These are phyloP conservation scores for Acrossocheilus wenchowensis DNA, from an alignment of 2,797 vertebrate genomes.

Conservation along the genomic window DNA sequence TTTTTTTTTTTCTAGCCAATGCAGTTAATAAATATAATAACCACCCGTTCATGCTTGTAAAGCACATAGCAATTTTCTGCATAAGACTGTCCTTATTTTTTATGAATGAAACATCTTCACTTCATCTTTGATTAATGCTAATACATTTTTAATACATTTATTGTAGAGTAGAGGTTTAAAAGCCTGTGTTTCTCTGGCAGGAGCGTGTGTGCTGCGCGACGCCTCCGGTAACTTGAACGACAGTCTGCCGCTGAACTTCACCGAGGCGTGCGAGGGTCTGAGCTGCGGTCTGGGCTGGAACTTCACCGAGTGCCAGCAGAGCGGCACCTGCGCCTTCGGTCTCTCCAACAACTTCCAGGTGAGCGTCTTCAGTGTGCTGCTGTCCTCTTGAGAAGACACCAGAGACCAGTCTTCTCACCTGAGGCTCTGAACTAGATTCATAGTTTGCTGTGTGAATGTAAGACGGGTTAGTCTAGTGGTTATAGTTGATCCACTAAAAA, in stretches of 20 bases:
- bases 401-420: too few relatives aligned
- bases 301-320: constrained; percentile 74
- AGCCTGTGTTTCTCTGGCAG: constrained; percentile 54
- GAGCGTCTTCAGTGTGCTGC: neutral
- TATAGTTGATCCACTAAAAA: neutral
- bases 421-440: too few relatives aligned
- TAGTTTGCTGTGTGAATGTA: neutral
- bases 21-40: neutral
- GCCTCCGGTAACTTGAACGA: constrained; percentile 76
- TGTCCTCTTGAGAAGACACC: too few relatives aligned
- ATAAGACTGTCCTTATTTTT: neutral
- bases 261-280: constrained; percentile 67
- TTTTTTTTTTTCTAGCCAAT: neutral
- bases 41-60: neutral
- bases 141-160: too few relatives aligned
- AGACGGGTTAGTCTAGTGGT: neutral
- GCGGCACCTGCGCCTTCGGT: constrained; percentile 67
- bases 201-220: constrained; percentile 72
- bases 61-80: neutral
- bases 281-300: constrained; percentile 78
- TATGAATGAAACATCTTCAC: neutral
- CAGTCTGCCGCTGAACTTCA: constrained; percentile 66
- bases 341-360: constrained; percentile 76
- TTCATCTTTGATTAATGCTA: neutral
- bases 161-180: neutral